Percentiles rank a stretch among this genome's conserved stretches.
Evolutionary conservation across 2,113 vertebrate genomes (phyloP).

Genomic region (Labeo rohita): DNA sequence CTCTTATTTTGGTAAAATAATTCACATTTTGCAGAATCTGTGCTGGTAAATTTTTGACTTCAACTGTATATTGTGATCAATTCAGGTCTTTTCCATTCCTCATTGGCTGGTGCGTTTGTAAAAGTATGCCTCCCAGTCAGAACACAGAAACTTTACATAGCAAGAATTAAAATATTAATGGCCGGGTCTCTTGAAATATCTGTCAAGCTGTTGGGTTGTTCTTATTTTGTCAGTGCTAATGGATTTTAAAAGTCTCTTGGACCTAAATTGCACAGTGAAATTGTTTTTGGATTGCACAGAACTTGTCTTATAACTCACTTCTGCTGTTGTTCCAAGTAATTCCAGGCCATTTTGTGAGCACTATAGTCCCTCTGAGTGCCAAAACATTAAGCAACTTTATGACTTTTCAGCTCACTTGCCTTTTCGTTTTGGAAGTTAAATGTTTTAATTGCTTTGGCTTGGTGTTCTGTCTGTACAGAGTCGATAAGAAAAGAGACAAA

Average conservation of each 20-base stretch:
- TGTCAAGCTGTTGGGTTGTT: not conserved
- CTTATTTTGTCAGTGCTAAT: not conserved
- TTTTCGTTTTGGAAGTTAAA: conserved; percentile 16
- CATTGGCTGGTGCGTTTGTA: not conserved
- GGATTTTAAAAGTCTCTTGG: not conserved
- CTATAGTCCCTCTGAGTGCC: not conserved
- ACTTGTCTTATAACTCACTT: conserved; percentile 2
- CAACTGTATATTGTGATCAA: not conserved
- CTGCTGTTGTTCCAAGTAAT: conserved; percentile 1
- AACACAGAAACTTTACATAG: not conserved
- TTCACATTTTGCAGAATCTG: no score
- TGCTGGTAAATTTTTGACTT: no score
- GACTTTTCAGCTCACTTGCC: conserved; percentile 6
- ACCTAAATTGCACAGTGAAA: not conserved
- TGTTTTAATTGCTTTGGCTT: not conserved
- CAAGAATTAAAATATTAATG: not conserved
- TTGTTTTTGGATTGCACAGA: not conserved
- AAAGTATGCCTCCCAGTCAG: not conserved
- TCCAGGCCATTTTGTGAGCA: not conserved
- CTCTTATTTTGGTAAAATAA: no score
- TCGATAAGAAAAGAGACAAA: conserved; percentile 98
- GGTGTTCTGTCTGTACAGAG: conserved; percentile 73
- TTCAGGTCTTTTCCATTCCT: not conserved
- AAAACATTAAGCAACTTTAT: conserved; percentile 1
- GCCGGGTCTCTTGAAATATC: not conserved